phyloP scores from a whole-genome alignment of 2,797 vertebrate species.

The Coregonus sp. region DNA sequence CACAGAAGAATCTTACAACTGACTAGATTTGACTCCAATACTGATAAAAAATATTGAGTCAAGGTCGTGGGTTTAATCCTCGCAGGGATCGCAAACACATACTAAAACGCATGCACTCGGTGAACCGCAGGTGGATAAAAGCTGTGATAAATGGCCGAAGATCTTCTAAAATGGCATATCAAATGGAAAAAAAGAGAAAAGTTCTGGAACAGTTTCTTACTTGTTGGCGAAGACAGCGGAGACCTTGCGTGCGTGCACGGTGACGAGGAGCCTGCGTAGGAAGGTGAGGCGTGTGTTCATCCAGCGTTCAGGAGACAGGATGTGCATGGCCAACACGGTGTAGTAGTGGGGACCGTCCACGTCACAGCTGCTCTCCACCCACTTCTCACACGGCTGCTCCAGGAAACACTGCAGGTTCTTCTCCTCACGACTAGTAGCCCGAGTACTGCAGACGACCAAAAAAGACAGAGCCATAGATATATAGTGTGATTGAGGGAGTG shows the following conservation, averaged over 20 bases:
- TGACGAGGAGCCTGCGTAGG: conserved; percentile 86
- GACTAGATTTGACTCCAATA: too few species aligned
- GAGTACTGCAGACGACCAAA: conserved; percentile 74
- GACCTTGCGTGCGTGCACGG: conserved; percentile 85
- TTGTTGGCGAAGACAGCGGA: conserved; percentile 88
- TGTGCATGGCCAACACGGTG: conserved; percentile 90
- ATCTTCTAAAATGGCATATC: too few species aligned
- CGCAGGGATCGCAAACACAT: too few species aligned
- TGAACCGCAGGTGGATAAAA: too few species aligned
- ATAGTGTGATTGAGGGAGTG: background rate
- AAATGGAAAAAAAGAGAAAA: too few species aligned
- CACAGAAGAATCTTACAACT: too few species aligned
- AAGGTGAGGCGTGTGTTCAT: conserved; percentile 83
- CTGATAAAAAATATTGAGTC: too few species aligned
- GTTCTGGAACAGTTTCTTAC: conserved; percentile 63
- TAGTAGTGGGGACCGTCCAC: conserved; percentile 97
- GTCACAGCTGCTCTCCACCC: conserved; percentile 96
- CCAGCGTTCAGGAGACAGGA: conserved; percentile 91
- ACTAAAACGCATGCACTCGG: too few species aligned
- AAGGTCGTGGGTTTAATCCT: too few species aligned
- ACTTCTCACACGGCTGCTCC: conserved; percentile 95
- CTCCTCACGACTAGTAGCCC: conserved; percentile 94
- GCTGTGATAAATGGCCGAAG: too few species aligned
- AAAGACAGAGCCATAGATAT: too few species aligned
- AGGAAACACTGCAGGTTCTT: conserved; percentile 96